Evolutionary conservation across 2,888 invertebrate species (phyloP), one percentile per base, ranked within the genome.

Genomic region (Prostheceraeus crozeri): DNA sequence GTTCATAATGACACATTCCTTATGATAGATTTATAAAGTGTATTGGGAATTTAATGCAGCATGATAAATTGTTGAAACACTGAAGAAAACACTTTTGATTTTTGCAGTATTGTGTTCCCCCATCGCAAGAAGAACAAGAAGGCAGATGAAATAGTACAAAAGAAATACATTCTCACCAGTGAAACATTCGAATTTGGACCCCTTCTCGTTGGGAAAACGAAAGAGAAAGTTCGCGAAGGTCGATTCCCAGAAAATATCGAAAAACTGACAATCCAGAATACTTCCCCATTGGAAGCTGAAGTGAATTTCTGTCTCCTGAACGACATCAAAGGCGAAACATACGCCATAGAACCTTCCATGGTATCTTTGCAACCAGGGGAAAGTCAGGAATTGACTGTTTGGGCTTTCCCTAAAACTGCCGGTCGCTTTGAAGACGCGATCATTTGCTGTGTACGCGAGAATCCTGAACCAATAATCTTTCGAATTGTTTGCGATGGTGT

Each of bases 121-220:
- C 69, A 69, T 46, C 69, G 75, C 27, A 73, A 73, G 67, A 76
- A 75, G 69, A 70, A 61, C 45, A 71, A 69, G 60, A 69, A 70
- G 35, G 19, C 62, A 3, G 71, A 73, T 63, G 76, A 76, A 63
- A 75, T 76, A 58, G 69, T 75, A 2, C 68, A 72, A 63, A 76
- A 76, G 66, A 75, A 74, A 61, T 77, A 72, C 63, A 69, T 76
- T 25, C 65, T 75, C 11, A 64, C 69, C 14, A 66, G 69, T 10
- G 75, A 76, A 57, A 68, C 66, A 1, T 77, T 72, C 67, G 75
- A 76, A 62, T 77, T 77, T 71, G 77, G 77, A 11, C 76, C 77
- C 2, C 66, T 77, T 14, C 67, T 76, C n/a, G 72, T 74, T 36
- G 75, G 75, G 57, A 74, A 74, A 63, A 69, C 71, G 23, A 67